Percentiles rank a stretch among this genome's conserved stretches.
Evolutionary conservation across 2,797 vertebrate species (phyloP).

Genomic region (Schizopygopsis malacanthus): DNA sequence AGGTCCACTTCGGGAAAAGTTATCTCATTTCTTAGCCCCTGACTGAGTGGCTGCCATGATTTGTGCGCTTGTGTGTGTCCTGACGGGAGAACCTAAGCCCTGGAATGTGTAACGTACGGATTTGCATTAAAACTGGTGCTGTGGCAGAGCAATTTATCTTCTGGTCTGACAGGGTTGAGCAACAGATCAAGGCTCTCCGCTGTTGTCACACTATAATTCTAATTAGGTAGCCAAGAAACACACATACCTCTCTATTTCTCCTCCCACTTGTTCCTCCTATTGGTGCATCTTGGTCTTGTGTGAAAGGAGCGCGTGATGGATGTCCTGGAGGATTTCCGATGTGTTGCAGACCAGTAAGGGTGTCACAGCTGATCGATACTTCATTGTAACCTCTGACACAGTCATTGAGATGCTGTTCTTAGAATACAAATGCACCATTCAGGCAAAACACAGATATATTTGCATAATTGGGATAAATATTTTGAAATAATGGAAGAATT

Average conservation of each 20-base stretch:
- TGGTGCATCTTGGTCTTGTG: slow-evolving; percentile 57
- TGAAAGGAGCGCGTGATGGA: slow-evolving; percentile 73
- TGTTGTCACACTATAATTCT: slow-evolving; percentile 71
- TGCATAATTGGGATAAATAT: not conserved
- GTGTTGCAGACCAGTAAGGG: slow-evolving; percentile 65
- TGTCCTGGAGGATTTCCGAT: slow-evolving; percentile 69
- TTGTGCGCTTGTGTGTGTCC: slow-evolving; percentile 58
- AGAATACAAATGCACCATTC: not conserved
- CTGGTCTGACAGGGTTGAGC: slow-evolving; percentile 66
- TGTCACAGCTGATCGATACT: slow-evolving; percentile 67
- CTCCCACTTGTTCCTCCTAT: not conserved
- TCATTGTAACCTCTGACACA: slow-evolving; percentile 68
- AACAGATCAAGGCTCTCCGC: slow-evolving; percentile 59
- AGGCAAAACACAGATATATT: not conserved
- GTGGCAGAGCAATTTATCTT: slow-evolving; percentile 72
- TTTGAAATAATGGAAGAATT: not conserved
- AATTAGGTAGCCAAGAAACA: slow-evolving; percentile 68
- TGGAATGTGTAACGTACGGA: slow-evolving; percentile 70
- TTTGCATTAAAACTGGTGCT: slow-evolving; percentile 70
- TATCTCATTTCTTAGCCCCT: slow-evolving; percentile 67
- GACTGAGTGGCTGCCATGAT: slow-evolving; percentile 68
- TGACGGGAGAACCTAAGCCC: slow-evolving; percentile 52
- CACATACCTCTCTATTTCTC: slow-evolving; percentile 26
- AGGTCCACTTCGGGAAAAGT: slow-evolving; percentile 61
- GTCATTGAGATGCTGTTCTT: slow-evolving; percentile 59